Base-by-base conservation (phyloP, 2,797 vertebrate species). In the Hozukius guyotensis region DNA sequence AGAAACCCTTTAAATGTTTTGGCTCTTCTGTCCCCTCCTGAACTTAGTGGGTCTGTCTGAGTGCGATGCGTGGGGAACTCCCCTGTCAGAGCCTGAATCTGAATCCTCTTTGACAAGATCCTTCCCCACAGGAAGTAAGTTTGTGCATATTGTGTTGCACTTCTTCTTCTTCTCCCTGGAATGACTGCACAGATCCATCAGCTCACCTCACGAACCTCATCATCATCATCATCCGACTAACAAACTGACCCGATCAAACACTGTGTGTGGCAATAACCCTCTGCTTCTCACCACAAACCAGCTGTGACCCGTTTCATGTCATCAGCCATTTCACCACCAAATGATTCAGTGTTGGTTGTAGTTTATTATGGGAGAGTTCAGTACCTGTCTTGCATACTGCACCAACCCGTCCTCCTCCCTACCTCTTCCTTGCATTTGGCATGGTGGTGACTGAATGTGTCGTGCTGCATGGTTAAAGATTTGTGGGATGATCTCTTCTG, bases 71-170 rank as follows among this genome's bases (percentile, higher is more conserved):
- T 95, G 94, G 94, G 91, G 90, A 49, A 57, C 85, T 86, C 59
- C 94, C 86, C 83, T 92, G 55, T 90, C 93, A 87, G 96, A 97
- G 90, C 94, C 36, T 36, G 36, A 36, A 36, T 36, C 97, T 49
- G 97, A 99, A 84, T 97, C 97, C 87, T 95, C 97, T 92, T 95
- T 97, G 94, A 93, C 96, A 20, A 96, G 96, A 94, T 90, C 96
- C 85, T 98, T 98, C 89, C 97, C 98, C 81, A 95, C 96, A 92
- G 98, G 98, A 97, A 97, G 98, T 99, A 98, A 98, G 98, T 98
- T 91, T 52, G 82, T 78, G 85, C 75, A 52, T 67, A 46, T 25
- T 78, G 22, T 80, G 65, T 71, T 6, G 32, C 79, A 72, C 65
- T 16, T 29, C 74, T 67, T 82, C 75, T 64, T 81, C 24, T 5